Conservation (phyloP, 2,888 invertebrate genomes). For the Ametastegia equiseti region DNA sequence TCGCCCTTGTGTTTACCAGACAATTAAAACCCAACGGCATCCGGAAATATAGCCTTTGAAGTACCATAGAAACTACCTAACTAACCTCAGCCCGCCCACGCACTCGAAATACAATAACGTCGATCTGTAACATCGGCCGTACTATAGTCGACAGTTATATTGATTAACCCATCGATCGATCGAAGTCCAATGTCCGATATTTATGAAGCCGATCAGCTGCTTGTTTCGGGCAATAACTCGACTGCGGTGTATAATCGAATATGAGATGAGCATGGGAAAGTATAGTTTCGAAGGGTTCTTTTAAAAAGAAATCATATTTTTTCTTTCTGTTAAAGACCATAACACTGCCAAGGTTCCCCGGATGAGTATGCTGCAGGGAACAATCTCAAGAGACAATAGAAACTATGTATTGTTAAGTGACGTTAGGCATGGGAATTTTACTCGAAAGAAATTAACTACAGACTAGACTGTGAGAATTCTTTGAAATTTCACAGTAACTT, state of each 20-base stretch:
- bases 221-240: not conserved
- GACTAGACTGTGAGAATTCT: constrained; percentile 30
- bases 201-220: not conserved
- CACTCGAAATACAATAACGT: not conserved
- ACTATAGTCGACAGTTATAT: not conserved
- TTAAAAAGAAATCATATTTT: too few relatives aligned
- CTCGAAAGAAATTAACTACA: not conserved
- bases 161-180: not conserved
- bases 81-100: not conserved
- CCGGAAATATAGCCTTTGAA: not conserved
- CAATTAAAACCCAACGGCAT: constrained; percentile 16
- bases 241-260: constrained; percentile 7
- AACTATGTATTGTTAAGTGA: not conserved
- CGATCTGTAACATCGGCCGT: not conserved
- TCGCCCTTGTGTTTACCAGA: constrained; percentile 1
- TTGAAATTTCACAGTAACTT: constrained; percentile 4
- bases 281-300: not conserved
- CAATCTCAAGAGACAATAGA: not conserved
- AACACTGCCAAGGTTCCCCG: not conserved
- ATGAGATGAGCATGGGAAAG: not conserved
- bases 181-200: not conserved
- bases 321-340: not conserved
- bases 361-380: not conserved
- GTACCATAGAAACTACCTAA: not conserved
- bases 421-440: not conserved